Evolutionary conservation across 2,113 vertebrate species (phyloP).

Genomic region (Siniperca knerii): DNA sequence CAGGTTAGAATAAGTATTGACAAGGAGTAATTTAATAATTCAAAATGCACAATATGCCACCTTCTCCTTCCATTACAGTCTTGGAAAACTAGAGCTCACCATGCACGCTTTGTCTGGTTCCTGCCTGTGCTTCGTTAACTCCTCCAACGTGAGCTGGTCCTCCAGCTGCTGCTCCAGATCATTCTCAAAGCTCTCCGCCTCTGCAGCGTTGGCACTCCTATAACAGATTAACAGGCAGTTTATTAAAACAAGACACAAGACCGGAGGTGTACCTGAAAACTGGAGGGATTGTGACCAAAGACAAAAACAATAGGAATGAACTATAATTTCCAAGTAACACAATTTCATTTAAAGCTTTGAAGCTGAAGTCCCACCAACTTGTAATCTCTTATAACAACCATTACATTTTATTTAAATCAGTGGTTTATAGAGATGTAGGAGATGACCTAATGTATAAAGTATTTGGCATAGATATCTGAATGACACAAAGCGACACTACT

Average conservation of each 20-base stretch:
- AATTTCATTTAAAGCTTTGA: neutral
- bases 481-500: neutral
- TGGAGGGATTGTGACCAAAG: neutral
- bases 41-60: neutral
- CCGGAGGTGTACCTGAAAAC: neutral
- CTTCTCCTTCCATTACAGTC: neutral
- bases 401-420: conserved; percentile 7
- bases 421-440: neutral
- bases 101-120: conserved; percentile 91
- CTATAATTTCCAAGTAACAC: neutral
- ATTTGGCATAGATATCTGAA: neutral
- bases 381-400: neutral
- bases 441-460: neutral
- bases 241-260: conserved; percentile 6
- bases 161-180: conserved; percentile 93
- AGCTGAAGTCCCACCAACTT: neutral
- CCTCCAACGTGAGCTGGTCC: conserved; percentile 91
- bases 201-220: conserved; percentile 86
- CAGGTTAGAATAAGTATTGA: conserved; percentile 46
- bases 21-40: neutral
- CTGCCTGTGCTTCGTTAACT: conserved; percentile 92
- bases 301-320: neutral
- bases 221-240: neutral
- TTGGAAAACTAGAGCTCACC: conserved; percentile 79
- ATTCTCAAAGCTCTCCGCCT: conserved; percentile 90